These are phyloP conservation scores for Drosophila lacteicornis DNA, from an alignment of 1,140 invertebrate species.

Conservation along the genomic window DNA sequence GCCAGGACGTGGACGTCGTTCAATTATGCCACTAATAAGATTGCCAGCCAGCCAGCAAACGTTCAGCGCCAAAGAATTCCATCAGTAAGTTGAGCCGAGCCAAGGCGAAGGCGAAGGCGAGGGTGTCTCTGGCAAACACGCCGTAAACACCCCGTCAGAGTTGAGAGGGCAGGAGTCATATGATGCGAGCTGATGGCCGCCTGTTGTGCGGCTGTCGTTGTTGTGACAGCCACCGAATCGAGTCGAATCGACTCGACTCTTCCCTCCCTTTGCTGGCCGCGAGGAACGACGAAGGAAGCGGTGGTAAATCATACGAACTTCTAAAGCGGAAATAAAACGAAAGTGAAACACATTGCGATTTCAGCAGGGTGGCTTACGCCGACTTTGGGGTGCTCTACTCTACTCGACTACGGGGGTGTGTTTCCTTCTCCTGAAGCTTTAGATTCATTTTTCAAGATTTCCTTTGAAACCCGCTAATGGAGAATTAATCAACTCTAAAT, in stretches of 20 bases:
- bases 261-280: slow-evolving; percentile 7
- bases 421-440: not conserved
- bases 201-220: slow-evolving; percentile 55
- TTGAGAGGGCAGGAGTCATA: slow-evolving; percentile 69
- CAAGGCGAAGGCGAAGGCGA: slow-evolving; percentile 8
- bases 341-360: slow-evolving; percentile 54
- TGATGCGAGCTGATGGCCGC: slow-evolving; percentile 55
- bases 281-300: slow-evolving; percentile 15
- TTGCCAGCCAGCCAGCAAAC: slow-evolving; percentile 65
- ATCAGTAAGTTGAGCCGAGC: slow-evolving; percentile 30
- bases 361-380: slow-evolving; percentile 34
- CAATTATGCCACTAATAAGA: slow-evolving; percentile 75
- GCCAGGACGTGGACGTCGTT: slow-evolving; percentile 38
- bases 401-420: slow-evolving; percentile 11
- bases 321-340: slow-evolving; percentile 54
- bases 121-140: slow-evolving; percentile 49
- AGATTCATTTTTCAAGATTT: not conserved
- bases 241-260: slow-evolving; percentile 33
- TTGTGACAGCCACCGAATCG: slow-evolving; percentile 64
- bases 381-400: slow-evolving; percentile 40
- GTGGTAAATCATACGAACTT: slow-evolving; percentile 54
- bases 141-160: slow-evolving; percentile 57
- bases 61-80: slow-evolving; percentile 67
- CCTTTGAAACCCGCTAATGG: not conserved
- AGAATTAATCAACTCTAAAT: slow-evolving; percentile 2